A percentile compares a stretch with the other conserved stretches of the same genome.
phyloP scores from a whole-genome alignment of 2,113 vertebrate genomes.

The Leptobrachium ailaonicum region DNA sequence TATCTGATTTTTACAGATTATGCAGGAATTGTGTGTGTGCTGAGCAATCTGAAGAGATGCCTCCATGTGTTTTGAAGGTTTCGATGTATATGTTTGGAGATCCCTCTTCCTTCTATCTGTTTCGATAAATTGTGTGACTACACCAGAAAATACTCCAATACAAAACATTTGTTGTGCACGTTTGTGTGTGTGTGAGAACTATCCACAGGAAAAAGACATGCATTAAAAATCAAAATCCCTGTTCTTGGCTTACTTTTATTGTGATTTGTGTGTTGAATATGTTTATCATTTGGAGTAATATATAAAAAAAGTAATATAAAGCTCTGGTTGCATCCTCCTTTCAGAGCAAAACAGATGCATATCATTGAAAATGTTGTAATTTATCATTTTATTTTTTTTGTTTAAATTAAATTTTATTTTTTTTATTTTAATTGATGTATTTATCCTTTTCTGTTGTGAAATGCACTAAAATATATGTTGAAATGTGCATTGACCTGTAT shows the following conservation, averaged over 20 bases:
- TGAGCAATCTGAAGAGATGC: slow-evolving; percentile 76
- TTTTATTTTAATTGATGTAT: too few relatives aligned
- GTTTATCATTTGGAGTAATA: slow-evolving; percentile 72
- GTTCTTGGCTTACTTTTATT: slow-evolving; percentile 72
- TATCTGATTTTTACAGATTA: slow-evolving; percentile 64
- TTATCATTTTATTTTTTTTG: slow-evolving; percentile 65
- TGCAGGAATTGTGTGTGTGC: slow-evolving; percentile 70
- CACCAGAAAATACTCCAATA: slow-evolving; percentile 66
- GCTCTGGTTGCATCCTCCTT: slow-evolving; percentile 60
- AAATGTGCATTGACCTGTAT: slow-evolving; percentile 54
- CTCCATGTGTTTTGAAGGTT: slow-evolving; percentile 84
- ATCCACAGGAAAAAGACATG: slow-evolving; percentile 64
- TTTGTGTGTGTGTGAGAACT: slow-evolving; percentile 60
- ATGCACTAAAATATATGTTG: slow-evolving; percentile 65
- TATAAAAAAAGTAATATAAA: slow-evolving; percentile 65
- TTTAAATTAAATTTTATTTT: slow-evolving; percentile 47
- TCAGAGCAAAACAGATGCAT: slow-evolving; percentile 62
- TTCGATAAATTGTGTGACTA: slow-evolving; percentile 70
- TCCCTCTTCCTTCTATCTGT: slow-evolving; percentile 80
- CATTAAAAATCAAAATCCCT: slow-evolving; percentile 62
- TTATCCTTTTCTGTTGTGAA: slow-evolving; percentile 36
- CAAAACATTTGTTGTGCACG: slow-evolving; percentile 53
- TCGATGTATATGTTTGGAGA: slow-evolving; percentile 83
- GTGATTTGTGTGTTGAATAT: slow-evolving; percentile 77
- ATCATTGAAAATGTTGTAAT: slow-evolving; percentile 62